Percentiles rank a stretch among this genome's conserved stretches.
These are phyloP conservation scores for Typhlichthys subterraneus DNA, from an alignment of 2,797 vertebrate species.

Conservation along the genomic window DNA sequence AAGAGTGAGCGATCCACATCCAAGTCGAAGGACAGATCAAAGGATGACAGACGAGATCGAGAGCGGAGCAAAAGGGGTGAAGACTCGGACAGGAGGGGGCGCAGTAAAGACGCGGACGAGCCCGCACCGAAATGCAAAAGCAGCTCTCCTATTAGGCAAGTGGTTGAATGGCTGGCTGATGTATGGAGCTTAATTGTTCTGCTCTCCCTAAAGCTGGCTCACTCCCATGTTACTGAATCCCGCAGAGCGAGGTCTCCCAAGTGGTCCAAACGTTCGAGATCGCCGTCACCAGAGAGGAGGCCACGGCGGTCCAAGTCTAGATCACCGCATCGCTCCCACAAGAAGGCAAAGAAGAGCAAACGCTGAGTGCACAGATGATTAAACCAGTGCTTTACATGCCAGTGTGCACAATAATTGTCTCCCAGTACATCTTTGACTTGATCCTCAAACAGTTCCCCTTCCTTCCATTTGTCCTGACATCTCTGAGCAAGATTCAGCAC, in stretches of 20 bases:
- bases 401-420: constrained; percentile 32
- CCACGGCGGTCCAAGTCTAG: constrained; percentile 71
- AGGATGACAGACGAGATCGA: constrained; percentile 75
- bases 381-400: constrained; percentile 20
- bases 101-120: constrained; percentile 70
- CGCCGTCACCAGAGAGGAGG: constrained; percentile 73
- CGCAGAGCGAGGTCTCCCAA: constrained; percentile 76
- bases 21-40: constrained; percentile 74
- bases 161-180: neutral
- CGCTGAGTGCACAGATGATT: constrained; percentile 65
- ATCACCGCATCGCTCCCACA: constrained; percentile 81
- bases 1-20: constrained; percentile 60
- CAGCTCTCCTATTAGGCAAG: constrained; percentile 69
- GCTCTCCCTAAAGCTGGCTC: neutral
- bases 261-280: constrained; percentile 76
- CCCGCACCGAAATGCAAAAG: constrained; percentile 64
- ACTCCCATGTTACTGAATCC: neutral
- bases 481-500: constrained; percentile 56
- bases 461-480: constrained; percentile 39
- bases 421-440: constrained; percentile 35
- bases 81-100: constrained; percentile 62
- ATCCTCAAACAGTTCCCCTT: constrained; percentile 35
- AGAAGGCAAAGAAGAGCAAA: constrained; percentile 84
- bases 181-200: neutral
- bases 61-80: constrained; percentile 70